Percentiles rank a stretch among this genome's conserved stretches.
Conservation (phyloP, 2,797 vertebrate genomes). For the Distichodus sexfasciatus region DNA sequence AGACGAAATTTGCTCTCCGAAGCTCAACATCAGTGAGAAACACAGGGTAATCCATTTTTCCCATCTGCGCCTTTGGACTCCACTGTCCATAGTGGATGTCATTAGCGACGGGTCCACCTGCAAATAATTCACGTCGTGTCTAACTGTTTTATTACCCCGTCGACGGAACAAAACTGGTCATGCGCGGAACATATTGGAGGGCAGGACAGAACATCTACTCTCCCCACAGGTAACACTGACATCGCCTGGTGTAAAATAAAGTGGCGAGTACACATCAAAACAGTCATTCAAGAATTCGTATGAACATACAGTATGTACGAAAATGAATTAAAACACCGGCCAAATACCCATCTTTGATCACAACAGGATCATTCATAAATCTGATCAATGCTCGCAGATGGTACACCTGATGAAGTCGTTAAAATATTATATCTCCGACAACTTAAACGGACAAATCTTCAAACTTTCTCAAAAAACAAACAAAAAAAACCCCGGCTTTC, state of each 20-base stretch:
- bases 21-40: slow-evolving; percentile 48
- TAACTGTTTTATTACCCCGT: background rate
- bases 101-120: background rate
- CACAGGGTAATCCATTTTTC: slow-evolving; percentile 31
- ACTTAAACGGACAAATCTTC: too few species aligned
- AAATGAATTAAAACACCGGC: too few species aligned
- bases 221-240: background rate
- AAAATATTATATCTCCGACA: too few species aligned
- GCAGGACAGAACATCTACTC: background rate
- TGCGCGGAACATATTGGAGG: background rate
- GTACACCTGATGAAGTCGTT: too few species aligned
- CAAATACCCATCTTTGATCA: too few species aligned
- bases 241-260: background rate
- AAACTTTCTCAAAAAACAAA: too few species aligned
- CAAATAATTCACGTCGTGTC: slow-evolving; percentile 19
- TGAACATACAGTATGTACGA: too few species aligned
- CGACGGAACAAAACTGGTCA: background rate
- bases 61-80: slow-evolving; percentile 39
- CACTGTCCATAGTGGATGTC: slow-evolving; percentile 47
- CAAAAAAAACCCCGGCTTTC: too few species aligned
- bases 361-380: too few species aligned
- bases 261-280: too few species aligned
- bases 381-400: too few species aligned
- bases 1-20: slow-evolving; percentile 40
- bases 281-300: too few species aligned